Conservation (phyloP, 2,888 invertebrate genomes). For the Cephus spinipes region DNA sequence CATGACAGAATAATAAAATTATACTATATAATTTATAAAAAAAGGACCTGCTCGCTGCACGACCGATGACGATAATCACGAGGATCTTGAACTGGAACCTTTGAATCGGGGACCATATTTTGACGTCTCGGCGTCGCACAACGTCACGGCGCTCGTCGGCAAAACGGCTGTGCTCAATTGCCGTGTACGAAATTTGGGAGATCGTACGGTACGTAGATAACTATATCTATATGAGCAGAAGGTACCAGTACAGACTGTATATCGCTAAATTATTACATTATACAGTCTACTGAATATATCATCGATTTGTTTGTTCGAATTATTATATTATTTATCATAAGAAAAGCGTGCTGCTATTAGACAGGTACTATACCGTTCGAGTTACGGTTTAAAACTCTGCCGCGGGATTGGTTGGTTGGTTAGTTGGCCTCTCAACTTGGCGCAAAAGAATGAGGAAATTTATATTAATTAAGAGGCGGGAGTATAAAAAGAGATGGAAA, state of each 20-base stretch:
- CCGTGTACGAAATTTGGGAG: conserved; percentile 81
- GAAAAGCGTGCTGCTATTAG: neutral
- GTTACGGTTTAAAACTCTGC: neutral
- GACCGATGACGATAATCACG: conserved; percentile 60
- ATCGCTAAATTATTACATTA: neutral
- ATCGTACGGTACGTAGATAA: conserved; percentile 75
- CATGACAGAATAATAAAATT: neutral
- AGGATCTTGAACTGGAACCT: conserved; percentile 66
- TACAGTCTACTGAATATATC: too few relatives aligned
- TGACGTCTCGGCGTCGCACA: conserved; percentile 77
- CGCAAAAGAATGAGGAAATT: neutral
- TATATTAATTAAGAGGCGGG: neutral
- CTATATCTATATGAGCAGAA: neutral
- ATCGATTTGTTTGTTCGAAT: neutral
- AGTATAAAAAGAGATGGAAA: neutral
- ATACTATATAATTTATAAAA: conserved; percentile 10
- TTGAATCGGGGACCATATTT: conserved; percentile 76
- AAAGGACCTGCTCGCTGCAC: conserved; percentile 58
- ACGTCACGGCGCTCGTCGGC: conserved; percentile 82
- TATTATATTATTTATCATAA: neutral
- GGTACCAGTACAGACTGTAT: neutral
- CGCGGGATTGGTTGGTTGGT: neutral
- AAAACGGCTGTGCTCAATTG: conserved; percentile 82
- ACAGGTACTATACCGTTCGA: neutral
- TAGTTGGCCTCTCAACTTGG: neutral